Conservation (phyloP, 2,113 vertebrate genomes). For the Pterocles burchelli region DNA sequence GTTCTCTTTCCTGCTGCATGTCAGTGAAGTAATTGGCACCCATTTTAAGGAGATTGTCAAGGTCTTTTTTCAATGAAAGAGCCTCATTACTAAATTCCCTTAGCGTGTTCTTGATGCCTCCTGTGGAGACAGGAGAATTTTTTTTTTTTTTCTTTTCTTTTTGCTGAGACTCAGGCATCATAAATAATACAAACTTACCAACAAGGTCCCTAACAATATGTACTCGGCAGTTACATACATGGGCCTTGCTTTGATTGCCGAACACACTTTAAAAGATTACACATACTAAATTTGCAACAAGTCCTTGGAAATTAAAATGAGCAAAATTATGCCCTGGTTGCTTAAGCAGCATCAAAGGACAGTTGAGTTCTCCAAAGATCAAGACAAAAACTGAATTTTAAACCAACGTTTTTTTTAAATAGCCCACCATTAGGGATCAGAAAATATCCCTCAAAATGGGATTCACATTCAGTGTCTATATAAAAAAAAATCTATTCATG, state of each 20-base stretch:
- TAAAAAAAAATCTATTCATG: rapidly evolving
- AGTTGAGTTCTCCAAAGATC: not conserved
- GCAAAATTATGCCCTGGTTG: not conserved
- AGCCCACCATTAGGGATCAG: not conserved
- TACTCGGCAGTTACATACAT: not conserved
- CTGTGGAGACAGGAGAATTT: conserved; percentile 20
- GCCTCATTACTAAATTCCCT: conserved; percentile 59
- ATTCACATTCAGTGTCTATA: not conserved
- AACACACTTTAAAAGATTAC: not conserved
- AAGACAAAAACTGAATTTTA: not conserved
- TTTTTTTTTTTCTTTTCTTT: not conserved
- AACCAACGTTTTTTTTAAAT: not conserved
- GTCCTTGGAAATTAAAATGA: not conserved
- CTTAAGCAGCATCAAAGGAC: not conserved
- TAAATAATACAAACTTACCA: conserved; percentile 15
- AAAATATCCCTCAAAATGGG: not conserved
- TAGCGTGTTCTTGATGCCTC: conserved; percentile 13
- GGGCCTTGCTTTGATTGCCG: conserved; percentile 1
- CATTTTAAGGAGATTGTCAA: conserved; percentile 70
- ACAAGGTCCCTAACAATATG: not conserved
- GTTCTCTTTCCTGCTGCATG: conserved; percentile 65
- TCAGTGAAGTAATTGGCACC: conserved; percentile 64
- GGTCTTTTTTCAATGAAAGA: conserved; percentile 53
- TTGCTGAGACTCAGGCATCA: not conserved
- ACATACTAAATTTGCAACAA: not conserved